These are phyloP conservation scores for Neolamprologus caudopunctatus DNA, from an alignment of 2,113 vertebrate genomes.

Conservation along the genomic window DNA sequence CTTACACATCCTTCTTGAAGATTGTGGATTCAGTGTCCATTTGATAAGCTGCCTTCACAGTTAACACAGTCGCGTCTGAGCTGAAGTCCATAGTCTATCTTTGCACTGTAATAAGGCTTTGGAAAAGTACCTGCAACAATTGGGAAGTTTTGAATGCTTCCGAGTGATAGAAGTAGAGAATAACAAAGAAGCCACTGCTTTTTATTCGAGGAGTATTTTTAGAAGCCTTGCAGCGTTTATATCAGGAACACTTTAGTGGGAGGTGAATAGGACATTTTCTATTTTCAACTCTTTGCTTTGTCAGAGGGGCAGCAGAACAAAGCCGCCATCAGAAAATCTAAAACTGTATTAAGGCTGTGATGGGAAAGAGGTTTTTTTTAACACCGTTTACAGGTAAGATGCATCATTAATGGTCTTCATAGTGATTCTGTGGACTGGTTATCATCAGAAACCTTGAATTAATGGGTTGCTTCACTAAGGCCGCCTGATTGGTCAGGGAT, in stretches of 20 bases:
- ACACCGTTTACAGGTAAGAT: background rate
- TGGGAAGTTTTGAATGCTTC: background rate
- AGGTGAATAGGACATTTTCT: background rate
- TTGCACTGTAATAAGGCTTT: background rate
- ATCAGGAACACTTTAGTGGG: background rate
- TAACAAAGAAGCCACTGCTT: background rate
- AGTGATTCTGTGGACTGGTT: background rate
- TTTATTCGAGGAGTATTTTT: constrained; percentile 49
- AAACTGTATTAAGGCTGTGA: background rate
- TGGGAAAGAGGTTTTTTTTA: background rate
- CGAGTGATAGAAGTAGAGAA: background rate
- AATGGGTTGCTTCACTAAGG: background rate
- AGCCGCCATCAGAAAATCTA: background rate
- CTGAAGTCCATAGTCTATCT: background rate
- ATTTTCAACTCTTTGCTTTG: constrained; percentile 7
- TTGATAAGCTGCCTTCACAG: background rate
- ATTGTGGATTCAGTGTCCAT: background rate
- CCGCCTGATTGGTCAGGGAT: background rate
- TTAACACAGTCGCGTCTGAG: background rate
- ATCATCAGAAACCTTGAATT: background rate
- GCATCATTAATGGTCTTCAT: background rate
- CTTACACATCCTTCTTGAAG: background rate
- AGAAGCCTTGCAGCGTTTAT: constrained; percentile 17
- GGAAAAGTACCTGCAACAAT: background rate
- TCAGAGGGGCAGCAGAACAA: background rate